Conservation (phyloP, 2,888 invertebrate genomes). For the Pyrrhosoma nymphula region DNA sequence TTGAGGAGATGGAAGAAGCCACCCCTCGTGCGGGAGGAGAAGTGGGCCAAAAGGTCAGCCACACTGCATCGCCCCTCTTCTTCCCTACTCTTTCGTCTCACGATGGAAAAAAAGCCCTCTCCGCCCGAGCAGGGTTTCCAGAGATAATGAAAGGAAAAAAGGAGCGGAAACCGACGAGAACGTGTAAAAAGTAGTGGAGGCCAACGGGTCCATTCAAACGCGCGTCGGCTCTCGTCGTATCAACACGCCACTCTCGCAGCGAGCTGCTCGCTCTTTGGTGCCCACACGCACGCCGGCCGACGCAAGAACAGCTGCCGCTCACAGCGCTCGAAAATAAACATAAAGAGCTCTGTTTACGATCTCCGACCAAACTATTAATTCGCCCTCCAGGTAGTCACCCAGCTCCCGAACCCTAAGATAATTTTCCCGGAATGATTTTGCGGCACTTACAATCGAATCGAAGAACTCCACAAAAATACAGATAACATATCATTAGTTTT, state of each 20-base stretch:
- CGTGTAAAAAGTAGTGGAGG: not conserved
- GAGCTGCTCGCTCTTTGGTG: not conserved
- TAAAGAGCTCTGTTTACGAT: not conserved
- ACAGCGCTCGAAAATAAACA: not conserved
- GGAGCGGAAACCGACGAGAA: not conserved
- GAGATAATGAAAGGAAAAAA: not conserved
- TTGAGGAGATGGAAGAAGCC: not conserved
- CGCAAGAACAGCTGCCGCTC: not conserved
- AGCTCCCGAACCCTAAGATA: not conserved
- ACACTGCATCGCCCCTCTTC: not conserved
- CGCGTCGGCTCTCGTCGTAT: not conserved
- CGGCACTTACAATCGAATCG: not conserved
- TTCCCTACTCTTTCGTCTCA: not conserved
- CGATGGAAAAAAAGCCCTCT: not conserved
- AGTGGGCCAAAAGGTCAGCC: slow-evolving; percentile 18
- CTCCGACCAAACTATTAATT: too few relatives aligned
- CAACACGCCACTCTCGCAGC: not conserved
- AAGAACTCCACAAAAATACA: not conserved
- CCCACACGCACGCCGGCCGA: not conserved
- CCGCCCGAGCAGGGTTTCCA: not conserved
- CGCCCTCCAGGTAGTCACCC: not conserved
- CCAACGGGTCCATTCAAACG: not conserved
- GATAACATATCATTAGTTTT: too few relatives aligned
- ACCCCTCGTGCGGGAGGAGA: not conserved
- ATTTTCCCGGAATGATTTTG: not conserved